Conservation (phyloP, 2,888 invertebrate genomes). For the Argynnis bischoffii region DNA sequence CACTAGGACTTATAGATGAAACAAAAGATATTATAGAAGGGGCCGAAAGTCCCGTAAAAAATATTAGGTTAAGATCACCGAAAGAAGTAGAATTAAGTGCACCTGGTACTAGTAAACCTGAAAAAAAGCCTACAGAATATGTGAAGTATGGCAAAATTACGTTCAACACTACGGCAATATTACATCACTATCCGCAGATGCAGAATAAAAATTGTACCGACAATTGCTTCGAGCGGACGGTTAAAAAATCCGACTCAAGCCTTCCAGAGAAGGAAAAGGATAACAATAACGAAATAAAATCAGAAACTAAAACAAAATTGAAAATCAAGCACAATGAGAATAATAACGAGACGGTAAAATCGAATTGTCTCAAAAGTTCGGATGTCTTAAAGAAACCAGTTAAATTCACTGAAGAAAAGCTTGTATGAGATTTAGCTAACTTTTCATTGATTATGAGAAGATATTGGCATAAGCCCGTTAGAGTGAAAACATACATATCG, state of each 20-base stretch:
- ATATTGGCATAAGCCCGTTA: conserved; percentile 52
- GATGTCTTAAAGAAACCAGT: conserved; percentile 62
- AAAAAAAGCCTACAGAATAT: conserved; percentile 61
- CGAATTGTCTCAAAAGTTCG: conserved; percentile 49
- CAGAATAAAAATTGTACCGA: conserved; percentile 50
- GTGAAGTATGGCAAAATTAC: conserved; percentile 76
- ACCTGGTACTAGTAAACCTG: conserved; percentile 63
- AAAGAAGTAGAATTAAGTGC: conserved; percentile 56
- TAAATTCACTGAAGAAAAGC: conserved; percentile 76
- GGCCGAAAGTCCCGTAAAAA: conserved; percentile 47
- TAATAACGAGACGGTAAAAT: conserved; percentile 59
- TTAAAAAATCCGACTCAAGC: conserved; percentile 63
- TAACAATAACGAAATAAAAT: conserved; percentile 63
- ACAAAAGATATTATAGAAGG: conserved; percentile 65
- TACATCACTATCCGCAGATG: conserved; percentile 76
- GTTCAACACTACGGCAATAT: conserved; percentile 73
- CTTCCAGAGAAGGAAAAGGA: conserved; percentile 50
- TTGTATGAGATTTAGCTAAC: conserved; percentile 71
- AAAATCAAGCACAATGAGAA: conserved; percentile 53
- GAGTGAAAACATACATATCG: conserved; percentile 60
- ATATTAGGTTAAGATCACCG: conserved; percentile 52
- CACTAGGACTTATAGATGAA: conserved; percentile 69
- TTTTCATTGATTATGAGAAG: conserved; percentile 52
- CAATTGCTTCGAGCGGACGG: conserved; percentile 33
- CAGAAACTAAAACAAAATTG: conserved; percentile 45